Conservation (phyloP, 2,113 vertebrate genomes). For the Hirundichthys speculiger region DNA sequence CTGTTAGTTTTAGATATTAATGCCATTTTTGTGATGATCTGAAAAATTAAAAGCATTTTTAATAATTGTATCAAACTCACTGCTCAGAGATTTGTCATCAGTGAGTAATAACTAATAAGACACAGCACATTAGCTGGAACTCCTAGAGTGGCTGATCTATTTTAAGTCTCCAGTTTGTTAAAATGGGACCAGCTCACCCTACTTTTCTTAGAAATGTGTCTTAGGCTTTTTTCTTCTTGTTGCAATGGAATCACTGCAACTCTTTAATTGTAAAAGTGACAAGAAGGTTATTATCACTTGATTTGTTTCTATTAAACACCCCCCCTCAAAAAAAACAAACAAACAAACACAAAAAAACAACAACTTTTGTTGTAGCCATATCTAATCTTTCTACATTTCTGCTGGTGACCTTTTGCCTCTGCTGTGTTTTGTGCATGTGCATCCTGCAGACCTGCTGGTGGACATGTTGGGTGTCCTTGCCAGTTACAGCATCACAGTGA, state of each 20-base stretch:
- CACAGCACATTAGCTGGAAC: slow-evolving; percentile 12
- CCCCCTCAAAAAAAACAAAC: too few species aligned
- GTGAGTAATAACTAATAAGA: slow-evolving; percentile 26
- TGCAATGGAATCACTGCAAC: too few species aligned
- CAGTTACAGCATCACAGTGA: slow-evolving; percentile 96
- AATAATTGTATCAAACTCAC: not conserved
- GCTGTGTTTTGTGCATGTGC: slow-evolving; percentile 6
- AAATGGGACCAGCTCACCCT: slow-evolving; percentile 3
- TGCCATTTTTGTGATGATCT: not conserved
- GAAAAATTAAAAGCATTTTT: not conserved
- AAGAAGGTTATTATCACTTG: too few species aligned
- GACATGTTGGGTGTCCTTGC: slow-evolving; percentile 97
- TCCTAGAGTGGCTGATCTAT: slow-evolving; percentile 7
- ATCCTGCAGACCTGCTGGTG: slow-evolving; percentile 90
- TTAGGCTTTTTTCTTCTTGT: not conserved
- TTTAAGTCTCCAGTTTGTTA: slow-evolving; percentile 10
- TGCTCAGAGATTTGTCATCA: slow-evolving; percentile 1
- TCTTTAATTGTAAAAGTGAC: too few species aligned
- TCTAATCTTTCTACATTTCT: slow-evolving; percentile 1
- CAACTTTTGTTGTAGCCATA: not conserved
- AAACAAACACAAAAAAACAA: not conserved
- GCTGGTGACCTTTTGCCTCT: slow-evolving; percentile 9
- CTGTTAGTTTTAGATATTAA: too few species aligned
- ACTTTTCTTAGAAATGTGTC: slow-evolving; percentile 10
- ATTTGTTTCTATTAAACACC: too few species aligned